phyloP scores from a whole-genome alignment of 2,113 vertebrate species.

The Octodon degus region DNA sequence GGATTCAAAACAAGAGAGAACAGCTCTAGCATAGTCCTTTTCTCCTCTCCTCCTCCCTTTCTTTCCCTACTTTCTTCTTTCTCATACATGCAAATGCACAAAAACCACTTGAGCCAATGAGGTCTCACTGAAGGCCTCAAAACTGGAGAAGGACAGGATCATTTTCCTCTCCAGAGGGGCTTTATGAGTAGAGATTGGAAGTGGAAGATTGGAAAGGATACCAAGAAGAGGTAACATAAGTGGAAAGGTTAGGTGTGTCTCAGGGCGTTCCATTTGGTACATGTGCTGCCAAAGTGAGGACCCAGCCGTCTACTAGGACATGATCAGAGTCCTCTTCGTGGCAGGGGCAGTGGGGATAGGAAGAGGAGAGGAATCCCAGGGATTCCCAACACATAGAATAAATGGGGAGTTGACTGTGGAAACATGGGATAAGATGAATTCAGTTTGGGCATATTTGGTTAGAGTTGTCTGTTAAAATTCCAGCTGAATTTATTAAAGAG shows the following conservation, averaged over 20 bases:
- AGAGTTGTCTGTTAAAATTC: background rate
- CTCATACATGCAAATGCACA: background rate
- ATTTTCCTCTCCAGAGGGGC: background rate
- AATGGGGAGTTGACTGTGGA: background rate
- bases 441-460: background rate
- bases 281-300: background rate
- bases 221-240: background rate
- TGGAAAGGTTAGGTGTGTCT: background rate
- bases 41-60: background rate
- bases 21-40: background rate
- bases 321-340: background rate
- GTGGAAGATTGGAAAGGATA: background rate
- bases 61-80: background rate
- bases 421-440: background rate
- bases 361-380: background rate
- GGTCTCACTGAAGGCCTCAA: background rate
- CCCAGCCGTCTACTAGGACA: background rate
- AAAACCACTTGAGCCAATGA: background rate
- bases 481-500: background rate
- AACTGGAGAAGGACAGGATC: background rate
- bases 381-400: background rate
- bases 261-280: rapidly evolving
- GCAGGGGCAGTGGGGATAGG: background rate
- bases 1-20: background rate
- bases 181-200: background rate